Base-by-base conservation (phyloP, 2,797 vertebrate species). In the Sebastes trivittatus region DNA sequence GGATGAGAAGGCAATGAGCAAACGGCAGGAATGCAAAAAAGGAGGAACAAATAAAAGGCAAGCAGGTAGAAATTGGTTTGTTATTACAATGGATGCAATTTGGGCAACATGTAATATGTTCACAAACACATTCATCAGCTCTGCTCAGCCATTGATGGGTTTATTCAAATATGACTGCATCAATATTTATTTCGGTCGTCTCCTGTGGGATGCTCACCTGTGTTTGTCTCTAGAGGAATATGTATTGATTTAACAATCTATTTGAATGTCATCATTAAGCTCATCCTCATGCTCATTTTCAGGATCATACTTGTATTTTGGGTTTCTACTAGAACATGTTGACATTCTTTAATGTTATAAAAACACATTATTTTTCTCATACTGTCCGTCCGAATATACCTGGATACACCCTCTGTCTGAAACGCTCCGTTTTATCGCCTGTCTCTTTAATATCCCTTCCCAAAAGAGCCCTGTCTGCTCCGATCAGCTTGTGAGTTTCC, bases 1-100 rank as follows among this genome's bases (percentile, higher is more conserved):
- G 65, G 58, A 75, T 86, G 77, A 74, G 63, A 79, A 80, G 68
- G 22, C 73, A 83, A 72, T 54, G 32, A 83, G 66, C 34, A 77
- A 86, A 84, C 2, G 5, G 16, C 23, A 58, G 74, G 62, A 59
- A 63, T 38, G 29, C 5, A 23, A 23, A 34, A 29, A 34, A 62
- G 23, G 5, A 1, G 32, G n/a, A n/a, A 7, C 13, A 36, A 52
- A 29, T 27, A 20, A 55, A 61, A 65, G 32, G 67, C 16, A n/a
- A 71, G 3, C 14, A 32, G 13, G 13, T 30, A 5, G 7, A 38
- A 56, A 70, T 3, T 56, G 10, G 4, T n/a, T 23, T 77, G 49
- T 68, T 58, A 62, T 66, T 23, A 27, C 8, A 59, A 36, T 52
- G 18, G 22, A 83, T 7, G 25, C n/a, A 54, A 8, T 42, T 25